Percentiles rank a stretch among this genome's conserved stretches.
Conservation (phyloP, 2,888 invertebrate genomes). For the Oscheius sp. region DNA sequence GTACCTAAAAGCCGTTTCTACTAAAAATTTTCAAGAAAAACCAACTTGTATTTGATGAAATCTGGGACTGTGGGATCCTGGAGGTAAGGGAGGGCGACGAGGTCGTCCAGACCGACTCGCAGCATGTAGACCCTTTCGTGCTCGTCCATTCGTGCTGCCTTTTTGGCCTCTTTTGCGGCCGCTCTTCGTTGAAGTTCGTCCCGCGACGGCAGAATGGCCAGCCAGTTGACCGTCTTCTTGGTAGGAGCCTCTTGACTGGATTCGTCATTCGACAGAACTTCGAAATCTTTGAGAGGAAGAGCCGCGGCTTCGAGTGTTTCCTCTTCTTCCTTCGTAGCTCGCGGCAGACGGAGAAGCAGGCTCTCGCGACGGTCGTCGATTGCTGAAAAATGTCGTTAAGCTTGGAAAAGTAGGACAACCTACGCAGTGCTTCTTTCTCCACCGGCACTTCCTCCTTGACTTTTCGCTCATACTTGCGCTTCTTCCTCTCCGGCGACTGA, state of each 20-base stretch:
- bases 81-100: conserved; percentile 61
- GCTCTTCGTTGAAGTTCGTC: conserved; percentile 48
- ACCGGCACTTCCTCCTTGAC: conserved; percentile 21
- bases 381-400: neutral
- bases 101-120: conserved; percentile 43
- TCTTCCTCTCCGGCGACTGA: conserved; percentile 48
- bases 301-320: no score
- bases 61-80: conserved; percentile 58
- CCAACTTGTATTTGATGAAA: conserved; percentile 60
- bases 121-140: conserved; percentile 38
- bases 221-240: conserved; percentile 49
- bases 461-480: conserved; percentile 59
- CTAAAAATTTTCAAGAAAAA: conserved; percentile 6
- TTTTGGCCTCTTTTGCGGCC: conserved; percentile 27
- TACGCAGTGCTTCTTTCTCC: conserved; percentile 1
- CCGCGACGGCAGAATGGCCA: conserved; percentile 53
- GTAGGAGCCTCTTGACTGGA: conserved; percentile 5
- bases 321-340: conserved; percentile 13
- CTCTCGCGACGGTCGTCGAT: conserved; percentile 36
- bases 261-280: conserved; percentile 8
- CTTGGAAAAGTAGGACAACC: conserved; percentile 3
- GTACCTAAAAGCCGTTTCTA: conserved; percentile 43
- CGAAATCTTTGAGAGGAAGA: neutral
- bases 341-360: conserved; percentile 36
- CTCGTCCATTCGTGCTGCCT: neutral